Evolutionary conservation across 2,888 invertebrate genomes (phyloP).

Genomic region (Acrocyrtus sp.): DNA sequence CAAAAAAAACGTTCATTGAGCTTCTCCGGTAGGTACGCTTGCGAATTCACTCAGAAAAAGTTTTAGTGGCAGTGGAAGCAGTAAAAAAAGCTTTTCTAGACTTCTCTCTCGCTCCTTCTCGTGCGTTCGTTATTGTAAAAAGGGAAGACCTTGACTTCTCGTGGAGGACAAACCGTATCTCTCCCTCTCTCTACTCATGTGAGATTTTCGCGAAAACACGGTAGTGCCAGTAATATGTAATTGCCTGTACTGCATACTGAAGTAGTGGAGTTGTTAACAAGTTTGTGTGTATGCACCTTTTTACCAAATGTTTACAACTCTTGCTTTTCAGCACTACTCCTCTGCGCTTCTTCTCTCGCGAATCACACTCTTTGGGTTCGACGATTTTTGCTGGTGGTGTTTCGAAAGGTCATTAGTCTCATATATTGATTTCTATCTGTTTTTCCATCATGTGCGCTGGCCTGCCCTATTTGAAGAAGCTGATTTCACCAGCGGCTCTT

Average conservation of each 20-base stretch:
- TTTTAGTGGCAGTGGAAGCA: not conserved
- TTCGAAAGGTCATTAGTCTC: slow-evolving; percentile 31
- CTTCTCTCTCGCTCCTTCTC: slow-evolving; percentile 3
- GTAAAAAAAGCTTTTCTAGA: not conserved
- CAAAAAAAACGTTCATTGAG: not conserved
- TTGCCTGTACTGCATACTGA: not conserved
- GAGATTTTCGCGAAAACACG: not conserved
- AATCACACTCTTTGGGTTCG: not conserved
- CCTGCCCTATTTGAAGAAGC: not conserved
- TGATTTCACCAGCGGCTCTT: not conserved
- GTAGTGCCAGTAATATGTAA: not conserved
- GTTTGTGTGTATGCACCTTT: not conserved
- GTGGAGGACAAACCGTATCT: slow-evolving; percentile 32
- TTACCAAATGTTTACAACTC: not conserved
- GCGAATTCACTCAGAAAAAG: not conserved
- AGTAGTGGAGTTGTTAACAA: not conserved
- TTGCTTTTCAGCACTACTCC: not conserved
- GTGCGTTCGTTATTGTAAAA: not conserved
- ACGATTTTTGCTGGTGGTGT: not conserved
- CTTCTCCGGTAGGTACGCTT: not conserved
- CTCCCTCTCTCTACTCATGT: slow-evolving; percentile 6
- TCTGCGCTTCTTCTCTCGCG: no score
- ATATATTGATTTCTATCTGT: slow-evolving; percentile 15
- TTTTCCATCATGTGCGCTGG: not conserved
- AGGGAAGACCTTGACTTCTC: slow-evolving; percentile 31